Base-by-base conservation (phyloP, 2,888 invertebrate species). In the Eristalis arbustorum region DNA sequence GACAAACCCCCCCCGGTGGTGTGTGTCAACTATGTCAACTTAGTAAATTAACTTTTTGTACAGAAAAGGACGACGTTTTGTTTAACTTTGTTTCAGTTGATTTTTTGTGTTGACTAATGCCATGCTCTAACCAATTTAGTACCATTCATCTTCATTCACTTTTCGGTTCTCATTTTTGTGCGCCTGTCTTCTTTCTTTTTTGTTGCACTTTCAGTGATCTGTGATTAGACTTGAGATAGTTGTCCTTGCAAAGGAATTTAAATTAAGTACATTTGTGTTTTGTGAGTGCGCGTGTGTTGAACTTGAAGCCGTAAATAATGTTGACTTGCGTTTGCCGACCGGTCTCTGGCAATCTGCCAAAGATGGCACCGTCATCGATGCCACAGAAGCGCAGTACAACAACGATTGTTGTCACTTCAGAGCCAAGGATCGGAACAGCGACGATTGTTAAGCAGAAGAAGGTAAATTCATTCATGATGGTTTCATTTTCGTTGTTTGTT, bases 241-340 rank as follows among this genome's bases (percentile, higher is more conserved):
- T 49, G 72, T 82, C 75, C 78, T 57, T 87, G 1, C 4, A 67
- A 78, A 75, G 74, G 82, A 77, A 61, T 79, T 62, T 57, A 73
- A 66, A 56, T 37, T 23, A 40, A 49, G 8, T 14, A 61, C 59
- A 69, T 42, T 62, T 72, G n/a, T n/a, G n/a, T n/a, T n/a, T n/a
- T n/a, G n/a, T 84, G 79, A 31, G 49, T 49, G 49, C 49, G 49
- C 49, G 49, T 49, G 49, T 49, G 49, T 8, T 14, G 56, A 37
- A 37, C 13, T 37, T 63, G n/a, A n/a, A n/a, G n/a, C n/a, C n/a
- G n/a, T n/a, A 62, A 56, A 89, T 69, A 69, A 93, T 93, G 93
- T 89, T 93, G 88, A 92, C 93, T 82, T 93, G 93, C 89, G 93
- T 93, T 84, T 93, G 93, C 90, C 93, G 93, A 88, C 93, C 93